Evolutionary conservation across 1,140 invertebrate species (phyloP).

Genomic region (Calosoma granatense): DNA sequence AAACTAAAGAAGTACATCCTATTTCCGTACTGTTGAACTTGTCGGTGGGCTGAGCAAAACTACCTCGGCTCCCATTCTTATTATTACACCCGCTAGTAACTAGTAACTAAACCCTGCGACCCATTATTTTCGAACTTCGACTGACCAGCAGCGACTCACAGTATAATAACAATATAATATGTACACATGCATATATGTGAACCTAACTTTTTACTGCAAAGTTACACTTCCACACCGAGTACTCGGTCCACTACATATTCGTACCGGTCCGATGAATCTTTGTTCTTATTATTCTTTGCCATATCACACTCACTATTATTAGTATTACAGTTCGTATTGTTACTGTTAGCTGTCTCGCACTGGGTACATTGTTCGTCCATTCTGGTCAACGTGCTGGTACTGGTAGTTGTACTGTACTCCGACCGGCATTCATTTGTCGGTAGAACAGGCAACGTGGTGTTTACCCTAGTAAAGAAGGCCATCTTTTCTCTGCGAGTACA

Average conservation of each 20-base stretch:
- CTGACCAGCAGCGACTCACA: slow-evolving; percentile 1
- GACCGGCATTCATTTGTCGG: slow-evolving; percentile 50
- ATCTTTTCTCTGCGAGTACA: slow-evolving; percentile 74
- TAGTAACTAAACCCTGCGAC: no score
- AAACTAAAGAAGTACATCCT: no score
- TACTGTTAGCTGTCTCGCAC: no score
- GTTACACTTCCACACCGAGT: slow-evolving; percentile 56
- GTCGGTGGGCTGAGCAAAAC: not conserved
- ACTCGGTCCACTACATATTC: slow-evolving; percentile 58
- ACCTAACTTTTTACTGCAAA: no score
- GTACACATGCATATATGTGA: not conserved
- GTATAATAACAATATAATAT: not conserved
- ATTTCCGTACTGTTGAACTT: not conserved
- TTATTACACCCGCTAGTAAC: not conserved
- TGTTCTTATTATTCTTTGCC: slow-evolving; percentile 15
- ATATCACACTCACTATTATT: slow-evolving; percentile 14
- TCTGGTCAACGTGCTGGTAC: slow-evolving; percentile 43
- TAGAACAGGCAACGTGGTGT: slow-evolving; percentile 63
- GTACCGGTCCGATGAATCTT: slow-evolving; percentile 43
- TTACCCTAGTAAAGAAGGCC: slow-evolving; percentile 82
- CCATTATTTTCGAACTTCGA: no score
- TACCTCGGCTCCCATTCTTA: not conserved
- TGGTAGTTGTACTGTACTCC: slow-evolving; percentile 39
- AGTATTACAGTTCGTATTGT: slow-evolving; percentile 11
- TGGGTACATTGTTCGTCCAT: slow-evolving; percentile 17